A percentile compares a stretch with the other conserved stretches of the same genome.
Evolutionary conservation across 37 sponge, comb jelly and placozoan species (phyloP).

Genomic region (Amphimedon queenslandica): DNA sequence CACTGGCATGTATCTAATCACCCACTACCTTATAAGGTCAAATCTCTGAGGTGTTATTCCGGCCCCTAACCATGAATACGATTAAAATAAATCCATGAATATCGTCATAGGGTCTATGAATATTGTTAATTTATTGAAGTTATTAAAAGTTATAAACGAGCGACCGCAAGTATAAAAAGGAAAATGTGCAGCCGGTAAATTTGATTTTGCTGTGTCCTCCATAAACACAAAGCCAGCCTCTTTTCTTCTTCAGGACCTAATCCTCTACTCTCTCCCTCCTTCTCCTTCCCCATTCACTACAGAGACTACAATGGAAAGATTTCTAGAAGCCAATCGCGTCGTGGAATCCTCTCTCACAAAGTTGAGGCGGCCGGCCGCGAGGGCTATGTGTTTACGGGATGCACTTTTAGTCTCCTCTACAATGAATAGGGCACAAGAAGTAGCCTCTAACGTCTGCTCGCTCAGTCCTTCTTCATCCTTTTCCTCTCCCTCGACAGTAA

Average conservation of each 20-base stretch:
- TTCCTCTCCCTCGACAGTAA: constrained; percentile 3
- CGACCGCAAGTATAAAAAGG: neutral
- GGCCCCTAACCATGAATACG: too few species aligned
- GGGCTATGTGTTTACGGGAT: constrained; percentile 53
- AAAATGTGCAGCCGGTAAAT: neutral
- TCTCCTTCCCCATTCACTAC: neutral
- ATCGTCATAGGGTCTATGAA: neutral
- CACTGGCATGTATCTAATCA: too few species aligned
- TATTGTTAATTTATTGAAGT: too few species aligned
- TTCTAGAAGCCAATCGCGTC: constrained; percentile 70
- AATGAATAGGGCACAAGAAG: constrained; percentile 57
- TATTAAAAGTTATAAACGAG: too few species aligned
- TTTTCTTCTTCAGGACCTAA: neutral
- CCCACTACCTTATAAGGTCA: too few species aligned
- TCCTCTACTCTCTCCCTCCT: neutral
- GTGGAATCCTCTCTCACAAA: constrained; percentile 65
- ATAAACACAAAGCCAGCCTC: neutral
- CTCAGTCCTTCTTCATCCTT: constrained; percentile 28
- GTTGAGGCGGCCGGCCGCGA: constrained; percentile 20
- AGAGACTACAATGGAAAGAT: constrained; percentile 43
- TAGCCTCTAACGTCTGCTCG: constrained; percentile 21
- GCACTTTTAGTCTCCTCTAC: constrained; percentile 57
- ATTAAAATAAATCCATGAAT: constrained; percentile 2
- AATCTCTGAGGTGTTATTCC: too few species aligned
- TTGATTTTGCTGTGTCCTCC: neutral